Evolutionary conservation across 2,113 vertebrate genomes (phyloP).

Genomic region (Hippocampus comes): DNA sequence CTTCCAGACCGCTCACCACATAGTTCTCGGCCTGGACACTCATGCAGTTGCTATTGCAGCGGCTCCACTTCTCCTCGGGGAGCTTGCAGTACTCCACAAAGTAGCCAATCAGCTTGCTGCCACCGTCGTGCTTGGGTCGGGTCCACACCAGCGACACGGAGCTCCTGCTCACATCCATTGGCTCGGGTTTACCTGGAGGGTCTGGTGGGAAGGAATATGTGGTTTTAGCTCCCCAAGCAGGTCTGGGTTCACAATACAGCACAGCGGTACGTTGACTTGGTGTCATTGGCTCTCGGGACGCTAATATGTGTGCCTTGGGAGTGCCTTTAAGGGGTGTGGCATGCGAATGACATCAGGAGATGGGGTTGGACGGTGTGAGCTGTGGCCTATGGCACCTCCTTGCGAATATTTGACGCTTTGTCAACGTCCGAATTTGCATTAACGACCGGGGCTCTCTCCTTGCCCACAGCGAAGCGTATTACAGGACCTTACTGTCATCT

Average conservation of each 20-base stretch:
- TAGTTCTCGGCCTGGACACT: constrained; percentile 90
- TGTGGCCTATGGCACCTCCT: no score
- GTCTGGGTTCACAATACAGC: not conserved
- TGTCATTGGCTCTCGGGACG: no score
- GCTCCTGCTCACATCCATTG: constrained; percentile 87
- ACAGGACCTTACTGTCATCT: no score
- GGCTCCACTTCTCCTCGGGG: constrained; percentile 88
- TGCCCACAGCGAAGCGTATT: no score
- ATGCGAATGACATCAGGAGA: no score
- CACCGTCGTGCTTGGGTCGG: constrained; percentile 91
- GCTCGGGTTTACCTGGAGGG: constrained; percentile 95
- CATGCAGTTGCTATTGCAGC: constrained; percentile 85
- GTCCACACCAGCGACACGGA: constrained; percentile 88
- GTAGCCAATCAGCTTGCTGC: constrained; percentile 94
- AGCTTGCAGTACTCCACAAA: constrained; percentile 88
- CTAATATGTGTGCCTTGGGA: no score
- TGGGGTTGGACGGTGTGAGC: no score
- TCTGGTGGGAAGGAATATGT: constrained; percentile 71
- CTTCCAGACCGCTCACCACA: constrained; percentile 85
- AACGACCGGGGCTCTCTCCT: no score
- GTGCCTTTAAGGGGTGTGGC: no score
- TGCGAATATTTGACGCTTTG: no score
- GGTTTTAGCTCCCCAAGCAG: not conserved
- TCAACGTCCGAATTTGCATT: no score
- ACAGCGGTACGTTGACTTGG: not conserved